These are phyloP conservation scores for Tipula unca DNA, from an alignment of 2,888 invertebrate genomes.

Conservation along the genomic window DNA sequence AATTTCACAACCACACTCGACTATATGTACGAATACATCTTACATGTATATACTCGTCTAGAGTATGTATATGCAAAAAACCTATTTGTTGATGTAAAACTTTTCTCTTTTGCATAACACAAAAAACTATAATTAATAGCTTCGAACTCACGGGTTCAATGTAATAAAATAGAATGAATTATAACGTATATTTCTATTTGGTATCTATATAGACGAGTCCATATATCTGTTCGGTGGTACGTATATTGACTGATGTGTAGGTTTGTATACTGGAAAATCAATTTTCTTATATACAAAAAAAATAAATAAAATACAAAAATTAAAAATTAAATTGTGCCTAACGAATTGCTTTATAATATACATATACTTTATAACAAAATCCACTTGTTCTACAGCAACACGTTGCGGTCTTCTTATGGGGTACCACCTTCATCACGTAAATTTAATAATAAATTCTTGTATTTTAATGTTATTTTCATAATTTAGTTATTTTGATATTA, in stretches of 20 bases:
- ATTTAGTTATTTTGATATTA: neutral
- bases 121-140: neutral
- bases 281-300: neutral
- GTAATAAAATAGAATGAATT: slow-evolving; percentile 8
- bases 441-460: neutral
- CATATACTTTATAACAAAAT: neutral
- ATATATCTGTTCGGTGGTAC: neutral
- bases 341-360: neutral
- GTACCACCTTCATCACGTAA: neutral
- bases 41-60: neutral
- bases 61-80: neutral
- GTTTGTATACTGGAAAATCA: neutral
- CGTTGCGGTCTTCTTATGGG: neutral
- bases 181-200: neutral
- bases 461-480: neutral
- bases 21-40: neutral
- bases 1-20: neutral
- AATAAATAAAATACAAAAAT: neutral
- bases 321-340: neutral
- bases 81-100: neutral
- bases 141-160: neutral
- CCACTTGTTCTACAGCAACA: neutral
- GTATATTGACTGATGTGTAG: neutral
- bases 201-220: neutral
- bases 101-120: slow-evolving; percentile 8